Evolutionary conservation across 1,140 invertebrate genomes (phyloP), one percentile per base, ranked within the genome.

Genomic region (Trichoplusia ni): DNA sequence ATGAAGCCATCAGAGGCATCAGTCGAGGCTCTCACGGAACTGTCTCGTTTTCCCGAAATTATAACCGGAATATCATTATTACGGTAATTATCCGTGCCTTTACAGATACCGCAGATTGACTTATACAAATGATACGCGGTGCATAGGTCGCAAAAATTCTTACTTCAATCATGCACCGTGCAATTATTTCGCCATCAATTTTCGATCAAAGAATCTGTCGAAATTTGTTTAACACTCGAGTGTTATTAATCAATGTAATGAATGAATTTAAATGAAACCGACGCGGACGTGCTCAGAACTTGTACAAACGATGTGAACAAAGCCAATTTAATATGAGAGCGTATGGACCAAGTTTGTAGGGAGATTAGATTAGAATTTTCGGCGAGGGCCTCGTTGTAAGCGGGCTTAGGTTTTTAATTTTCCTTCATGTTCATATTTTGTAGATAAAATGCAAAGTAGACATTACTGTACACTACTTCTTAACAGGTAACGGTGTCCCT

Each of bases 141-240:
- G 35, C 53, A 42, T 42, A 42, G 37, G 37, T 58, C 9, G 53
- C 37, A 42, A 58, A 58, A 58, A 42, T 42, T 29, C 37, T 16
- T 58, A 58, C 53, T 27, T 42, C 37, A 58, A 18, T 27, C 18
- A 16, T 38, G 61, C 44, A 49, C 53, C 65, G 29, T 63, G 64
- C 72, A 76, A 78, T 82, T 79, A 80, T 78, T 70, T 71, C 11
- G 21, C 67, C 73, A 74, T 80, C 73, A 79, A 74, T 78, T 71
- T 72, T 76, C 71, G 62, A 74, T 73, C 67, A 56, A 69, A 64
- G 67, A 68, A 71, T 64, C 40, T 62, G 65, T 69, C 58, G 64
- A 73, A 73, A 54, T 37, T 33, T 54, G 35, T 54, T 23, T 42
- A 35, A 47, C 27, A 33, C 19, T 60, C 40, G 13, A 11, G 7